phyloP scores from a whole-genome alignment of 2,797 vertebrate genomes.

The Clarias platycephalus region DNA sequence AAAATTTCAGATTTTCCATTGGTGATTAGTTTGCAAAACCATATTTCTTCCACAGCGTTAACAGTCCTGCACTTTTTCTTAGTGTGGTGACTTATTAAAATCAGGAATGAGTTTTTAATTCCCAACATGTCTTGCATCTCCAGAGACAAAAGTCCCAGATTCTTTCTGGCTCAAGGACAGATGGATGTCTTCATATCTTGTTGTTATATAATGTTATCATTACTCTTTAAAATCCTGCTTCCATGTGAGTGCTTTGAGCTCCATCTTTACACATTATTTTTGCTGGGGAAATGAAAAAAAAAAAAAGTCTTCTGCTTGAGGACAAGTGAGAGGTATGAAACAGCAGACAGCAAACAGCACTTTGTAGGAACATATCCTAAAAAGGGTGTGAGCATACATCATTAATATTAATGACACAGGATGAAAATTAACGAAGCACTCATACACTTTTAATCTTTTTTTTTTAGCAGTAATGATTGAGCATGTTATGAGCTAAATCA shows the following conservation, averaged over 20 bases:
- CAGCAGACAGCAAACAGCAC: not conserved
- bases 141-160: slow-evolving; percentile 12
- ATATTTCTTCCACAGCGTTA: too few species aligned
- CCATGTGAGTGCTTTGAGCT: not conserved
- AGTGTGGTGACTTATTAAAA: not conserved
- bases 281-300: not conserved
- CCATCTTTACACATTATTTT: not conserved
- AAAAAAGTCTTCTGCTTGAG: not conserved
- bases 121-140: not conserved
- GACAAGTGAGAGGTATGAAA: not conserved
- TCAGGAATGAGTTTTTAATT: not conserved
- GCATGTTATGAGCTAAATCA: not conserved
- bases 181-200: not conserved
- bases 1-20: too few species aligned
- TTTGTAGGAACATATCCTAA: not conserved
- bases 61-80: too few species aligned
- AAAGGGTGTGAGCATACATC: not conserved
- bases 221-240: not conserved
- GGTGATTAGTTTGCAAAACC: too few species aligned
- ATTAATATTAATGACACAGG: slow-evolving; percentile 15
- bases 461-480: not conserved
- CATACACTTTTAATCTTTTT: not conserved
- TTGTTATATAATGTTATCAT: not conserved
- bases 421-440: slow-evolving; percentile 19
- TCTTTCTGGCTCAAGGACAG: slow-evolving; percentile 9